Conservation (phyloP, 2,888 invertebrate species). For the Lithophane socia region DNA sequence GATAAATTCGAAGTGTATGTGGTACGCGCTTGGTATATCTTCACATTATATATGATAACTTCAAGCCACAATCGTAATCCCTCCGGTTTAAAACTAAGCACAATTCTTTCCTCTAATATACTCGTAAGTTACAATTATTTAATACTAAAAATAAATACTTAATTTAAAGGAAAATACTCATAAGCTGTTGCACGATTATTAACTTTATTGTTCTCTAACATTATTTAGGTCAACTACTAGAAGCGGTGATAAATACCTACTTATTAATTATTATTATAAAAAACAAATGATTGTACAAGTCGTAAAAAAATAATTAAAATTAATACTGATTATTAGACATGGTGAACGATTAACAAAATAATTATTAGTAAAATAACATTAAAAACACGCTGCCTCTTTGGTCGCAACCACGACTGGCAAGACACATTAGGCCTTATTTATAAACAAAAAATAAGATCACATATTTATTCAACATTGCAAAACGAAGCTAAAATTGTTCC, state of each 20-base stretch:
- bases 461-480: constrained; percentile 34
- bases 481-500: constrained; percentile 53
- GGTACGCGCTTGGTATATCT: constrained; percentile 25
- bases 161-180: constrained; percentile 42
- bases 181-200: constrained; percentile 59
- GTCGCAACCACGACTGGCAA: constrained; percentile 24
- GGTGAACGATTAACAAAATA: constrained; percentile 21
- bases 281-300: constrained; percentile 45
- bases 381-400: constrained; percentile 27
- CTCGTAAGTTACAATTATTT: constrained; percentile 44
- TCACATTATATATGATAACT: constrained; percentile 25
- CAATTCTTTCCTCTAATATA: constrained; percentile 44
- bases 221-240: constrained; percentile 60
- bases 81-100: constrained; percentile 52
- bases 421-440: constrained; percentile 41
- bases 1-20: constrained; percentile 24
- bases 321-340: constrained; percentile 48
- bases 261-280: constrained; percentile 39
- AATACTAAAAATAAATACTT: constrained; percentile 55
- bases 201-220: constrained; percentile 49
- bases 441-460: constrained; percentile 37
- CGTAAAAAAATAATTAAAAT: constrained; percentile 30
- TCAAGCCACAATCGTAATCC: constrained; percentile 34
- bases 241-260: constrained; percentile 63
- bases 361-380: constrained; percentile 12